Conservation (phyloP, 2,888 invertebrate genomes). For the Zonitis immaculata region DNA sequence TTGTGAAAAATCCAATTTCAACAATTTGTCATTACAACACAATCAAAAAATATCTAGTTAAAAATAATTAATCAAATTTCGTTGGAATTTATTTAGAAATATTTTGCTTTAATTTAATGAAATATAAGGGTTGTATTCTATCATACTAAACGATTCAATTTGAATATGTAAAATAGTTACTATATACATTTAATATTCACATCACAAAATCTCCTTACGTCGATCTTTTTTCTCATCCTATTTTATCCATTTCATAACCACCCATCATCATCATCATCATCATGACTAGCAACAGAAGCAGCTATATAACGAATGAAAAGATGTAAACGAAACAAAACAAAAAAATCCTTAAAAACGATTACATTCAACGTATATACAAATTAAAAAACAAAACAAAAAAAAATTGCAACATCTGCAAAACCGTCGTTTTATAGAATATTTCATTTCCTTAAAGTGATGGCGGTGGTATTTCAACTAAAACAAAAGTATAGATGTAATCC, state of each 20-base stretch:
- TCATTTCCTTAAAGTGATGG: conserved; percentile 37
- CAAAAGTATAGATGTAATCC: conserved; percentile 39
- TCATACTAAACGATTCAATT: conserved; percentile 19
- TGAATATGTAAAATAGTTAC: conserved; percentile 19
- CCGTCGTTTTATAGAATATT: conserved; percentile 35
- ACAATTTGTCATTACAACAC: no score
- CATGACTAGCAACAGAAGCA: no score
- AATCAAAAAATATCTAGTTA: no score
- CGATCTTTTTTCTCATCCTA: neutral
- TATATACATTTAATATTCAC: conserved; percentile 26
- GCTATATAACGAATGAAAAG: no score
- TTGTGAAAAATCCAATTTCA: no score
- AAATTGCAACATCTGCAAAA: conserved; percentile 28
- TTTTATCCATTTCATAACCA: neutral
- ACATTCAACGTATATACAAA: conserved; percentile 6
- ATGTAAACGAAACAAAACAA: neutral
- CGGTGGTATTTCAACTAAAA: conserved; percentile 31
- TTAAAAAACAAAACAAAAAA: no score
- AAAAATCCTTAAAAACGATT: conserved; percentile 16
- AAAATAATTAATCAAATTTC: no score
- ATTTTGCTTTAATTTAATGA: conserved; percentile 12
- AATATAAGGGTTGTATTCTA: conserved; percentile 18
- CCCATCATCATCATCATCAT: neutral
- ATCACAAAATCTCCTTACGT: conserved; percentile 21
- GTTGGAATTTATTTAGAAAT: neutral